Base-by-base conservation (phyloP, 64 coral and sea anemone genomes). In the Pachyseris speciosa region DNA sequence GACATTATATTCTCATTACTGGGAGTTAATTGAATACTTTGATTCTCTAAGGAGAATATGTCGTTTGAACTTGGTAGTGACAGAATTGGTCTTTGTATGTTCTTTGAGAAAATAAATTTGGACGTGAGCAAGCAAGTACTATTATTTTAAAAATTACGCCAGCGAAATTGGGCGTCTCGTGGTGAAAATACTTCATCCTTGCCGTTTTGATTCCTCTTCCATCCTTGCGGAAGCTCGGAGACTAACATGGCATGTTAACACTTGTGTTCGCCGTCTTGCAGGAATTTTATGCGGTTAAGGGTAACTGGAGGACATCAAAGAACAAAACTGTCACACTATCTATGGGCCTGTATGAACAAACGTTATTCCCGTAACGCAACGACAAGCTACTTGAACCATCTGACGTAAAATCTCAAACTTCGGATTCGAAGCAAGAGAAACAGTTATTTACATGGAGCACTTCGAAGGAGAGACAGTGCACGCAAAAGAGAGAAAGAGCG, bases 111-210 rank as follows among this genome's bases (percentile, higher is more conserved):
- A 74, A 27, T 9, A 74, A 22, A 81, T 63, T 81, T 15, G 55
- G 33, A 25, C 7, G 77, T 81, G 77, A 81, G 33, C 50, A 81
- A 61, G 32, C 40, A 26, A 7, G n/a, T 39, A 22, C 16, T 16
- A 31, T 81, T 81, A 61, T 81, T 81, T 81, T 40, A 37, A 25
- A 63, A 24, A 81, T 81, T 29, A 81, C 77, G 77, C 48, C 31
- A 81, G 52, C 77, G 2, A 55, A 81, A 36, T 61, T 19, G 11
- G 36, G 9, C 37, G n/a, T n/a, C 48, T 6, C 41, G 9, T 20
- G 20, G 20, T 40, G 25, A 81, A 63, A 81, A 63, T 37, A 41
- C 40, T 9, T 57, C 33, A 63, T 81, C 2, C 9, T 32, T 42
- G 20, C 7, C 36, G 32, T 39, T 81, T 30, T 7, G 30, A 57